A percentile compares a stretch with the other conserved stretches of the same genome.
phyloP scores from a whole-genome alignment of 2,888 invertebrate species.

The Abrostola tripartita region DNA sequence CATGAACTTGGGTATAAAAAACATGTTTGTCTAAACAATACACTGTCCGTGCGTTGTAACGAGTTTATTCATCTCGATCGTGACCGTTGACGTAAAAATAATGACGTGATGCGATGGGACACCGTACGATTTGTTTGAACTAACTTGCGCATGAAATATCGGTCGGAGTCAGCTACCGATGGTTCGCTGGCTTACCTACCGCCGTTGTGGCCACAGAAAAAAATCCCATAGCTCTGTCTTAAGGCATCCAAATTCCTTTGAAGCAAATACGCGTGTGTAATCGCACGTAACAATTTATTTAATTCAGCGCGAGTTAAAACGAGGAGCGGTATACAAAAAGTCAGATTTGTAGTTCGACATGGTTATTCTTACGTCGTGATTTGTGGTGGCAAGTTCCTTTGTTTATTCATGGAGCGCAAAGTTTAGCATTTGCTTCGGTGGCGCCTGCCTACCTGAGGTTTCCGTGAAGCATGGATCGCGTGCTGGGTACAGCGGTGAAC shows the following conservation, averaged over 20 bases:
- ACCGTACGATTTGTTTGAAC: conserved; percentile 88
- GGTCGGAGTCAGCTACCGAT: conserved; percentile 85
- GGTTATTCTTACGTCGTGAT: conserved; percentile 50
- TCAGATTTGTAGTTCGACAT: conserved; percentile 50
- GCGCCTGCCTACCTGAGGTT: conserved; percentile 77
- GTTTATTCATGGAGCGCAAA: conserved; percentile 60
- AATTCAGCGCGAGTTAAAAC: conserved; percentile 72
- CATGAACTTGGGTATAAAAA: conserved; percentile 31
- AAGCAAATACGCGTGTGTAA: conserved; percentile 85
- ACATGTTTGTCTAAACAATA: conserved; percentile 49
- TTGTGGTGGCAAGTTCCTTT: conserved; percentile 56
- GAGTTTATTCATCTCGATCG: conserved; percentile 57
- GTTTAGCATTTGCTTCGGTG: conserved; percentile 61
- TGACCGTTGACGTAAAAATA: conserved; percentile 71
- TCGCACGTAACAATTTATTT: conserved; percentile 85
- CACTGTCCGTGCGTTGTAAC: conserved; percentile 54
- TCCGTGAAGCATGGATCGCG: conserved; percentile 82
- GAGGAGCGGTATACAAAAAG: conserved; percentile 50
- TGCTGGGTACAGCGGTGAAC: conserved; percentile 74
- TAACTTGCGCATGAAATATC: conserved; percentile 85
- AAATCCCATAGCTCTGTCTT: conserved; percentile 78
- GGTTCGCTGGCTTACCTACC: conserved; percentile 87
- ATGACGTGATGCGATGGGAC: conserved; percentile 81
- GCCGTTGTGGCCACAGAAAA: conserved; percentile 77
- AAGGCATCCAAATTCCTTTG: conserved; percentile 84